Evolutionary conservation across 1,140 invertebrate genomes (phyloP), one percentile per base, ranked within the genome.

Genomic region (Ceratina calcarata): DNA sequence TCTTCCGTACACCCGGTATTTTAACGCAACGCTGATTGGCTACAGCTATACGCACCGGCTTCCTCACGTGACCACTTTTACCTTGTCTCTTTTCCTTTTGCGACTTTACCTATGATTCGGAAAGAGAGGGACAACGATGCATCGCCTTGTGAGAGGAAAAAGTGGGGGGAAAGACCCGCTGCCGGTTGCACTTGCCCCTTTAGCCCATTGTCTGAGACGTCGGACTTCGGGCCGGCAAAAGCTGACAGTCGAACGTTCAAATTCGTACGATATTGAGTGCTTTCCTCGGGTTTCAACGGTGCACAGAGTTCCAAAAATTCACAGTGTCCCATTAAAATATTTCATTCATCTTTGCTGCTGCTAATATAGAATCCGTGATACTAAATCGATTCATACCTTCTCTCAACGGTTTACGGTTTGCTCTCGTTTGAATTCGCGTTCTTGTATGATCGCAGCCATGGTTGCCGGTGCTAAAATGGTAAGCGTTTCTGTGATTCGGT

Each of bases 101-200:
- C 18, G n/a, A 32, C 7, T n/a, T 15, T 37, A 2, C 22, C 22
- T 45, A 22, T 45, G 16, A 22, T n/a, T 57, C n/a, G n/a, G 12
- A 78, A n/a, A 61, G 57, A 82, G 83, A 69, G 24, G 45, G 49
- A 53, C 45, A 75, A 53, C 70, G 70, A 65, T 85, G 73, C 84
- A 83, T 18, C 58, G 75, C 6, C 55, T 58, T 16, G 37, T 13
- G 13, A 70, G 64, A 55, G 60, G 16, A 61, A 18, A 57, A 27
- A 32, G 82, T 81, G 18, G 51, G 69, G 32, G 76, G 85, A 87
- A 10, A 45, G 37, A 45, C 37, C 37, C 83, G 85, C 86, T 70
- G 87, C 84, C 89, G 86, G 87, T 86, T 91, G 88, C 90, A 91
- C 84, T 91, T 90, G 89, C 85, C 87, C 88, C 86, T 89, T 45